A percentile compares a stretch with the other conserved stretches of the same genome.
phyloP scores from a whole-genome alignment of 2,113 vertebrate genomes.

The Crypturellus undulatus region DNA sequence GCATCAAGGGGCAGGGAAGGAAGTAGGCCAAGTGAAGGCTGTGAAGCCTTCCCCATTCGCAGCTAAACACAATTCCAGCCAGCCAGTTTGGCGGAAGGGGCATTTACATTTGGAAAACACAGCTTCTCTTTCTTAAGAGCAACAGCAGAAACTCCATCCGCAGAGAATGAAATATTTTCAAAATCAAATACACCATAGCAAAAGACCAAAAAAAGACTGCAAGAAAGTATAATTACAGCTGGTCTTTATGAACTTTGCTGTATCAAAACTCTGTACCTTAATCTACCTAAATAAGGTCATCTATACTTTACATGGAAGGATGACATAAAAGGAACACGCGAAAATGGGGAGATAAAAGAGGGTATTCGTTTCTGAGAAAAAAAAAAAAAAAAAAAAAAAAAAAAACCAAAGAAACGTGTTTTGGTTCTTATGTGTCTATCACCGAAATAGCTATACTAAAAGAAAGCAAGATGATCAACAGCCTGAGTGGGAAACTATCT shows the following conservation, averaged over 20 bases:
- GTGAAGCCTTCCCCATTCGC: not conserved
- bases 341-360: fast-evolving
- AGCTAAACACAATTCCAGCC: not conserved
- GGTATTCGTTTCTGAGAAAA: not conserved
- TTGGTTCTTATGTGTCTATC: not conserved
- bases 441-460: not conserved
- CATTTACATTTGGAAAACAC: not conserved
- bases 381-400: not conserved
- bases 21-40: not conserved
- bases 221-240: not conserved
- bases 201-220: not conserved
- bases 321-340: not conserved
- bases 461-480: not conserved
- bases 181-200: not conserved
- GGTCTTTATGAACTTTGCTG: not conserved
- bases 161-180: not conserved
- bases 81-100: not conserved
- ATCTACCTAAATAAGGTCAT: not conserved
- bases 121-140: not conserved
- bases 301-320: not conserved
- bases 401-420: not conserved
- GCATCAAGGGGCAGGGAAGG: not conserved
- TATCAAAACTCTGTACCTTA: not conserved
- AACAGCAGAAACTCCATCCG: not conserved
- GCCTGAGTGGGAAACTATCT: not conserved